These are phyloP conservation scores for Bugulina stolonifera DNA, from an alignment of 2,888 invertebrate genomes.

Conservation along the genomic window DNA sequence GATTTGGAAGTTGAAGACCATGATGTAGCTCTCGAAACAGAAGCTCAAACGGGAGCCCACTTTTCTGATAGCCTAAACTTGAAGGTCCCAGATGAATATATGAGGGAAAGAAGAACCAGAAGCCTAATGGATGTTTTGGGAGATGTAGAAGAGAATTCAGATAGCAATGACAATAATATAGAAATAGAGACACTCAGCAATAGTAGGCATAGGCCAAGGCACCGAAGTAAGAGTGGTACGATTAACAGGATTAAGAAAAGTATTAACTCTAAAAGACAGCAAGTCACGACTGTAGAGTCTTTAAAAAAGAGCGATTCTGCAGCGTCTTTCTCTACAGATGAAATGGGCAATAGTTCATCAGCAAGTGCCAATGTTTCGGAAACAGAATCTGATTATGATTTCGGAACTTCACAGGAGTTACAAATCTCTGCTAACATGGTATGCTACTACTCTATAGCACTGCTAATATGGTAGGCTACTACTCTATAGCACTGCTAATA, in stretches of 20 bases:
- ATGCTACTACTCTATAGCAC: no score
- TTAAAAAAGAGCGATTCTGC: background rate
- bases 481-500: no score
- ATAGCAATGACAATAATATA: background rate
- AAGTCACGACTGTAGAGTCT: background rate
- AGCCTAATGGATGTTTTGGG: background rate
- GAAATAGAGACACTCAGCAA: background rate
- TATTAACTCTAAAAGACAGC: background rate
- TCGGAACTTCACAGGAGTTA: background rate
- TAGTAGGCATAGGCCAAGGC: background rate
- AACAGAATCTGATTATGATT: slow-evolving; percentile 6
- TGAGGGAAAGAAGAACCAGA: background rate
- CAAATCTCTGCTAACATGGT: background rate
- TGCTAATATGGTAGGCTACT: no score
- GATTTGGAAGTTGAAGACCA: no score
- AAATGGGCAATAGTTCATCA: background rate
- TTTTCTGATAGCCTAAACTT: no score
- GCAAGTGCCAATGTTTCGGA: slow-evolving; percentile 11
- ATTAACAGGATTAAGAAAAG: slow-evolving; percentile 9
- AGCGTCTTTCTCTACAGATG: slow-evolving; percentile 4
- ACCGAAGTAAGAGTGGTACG: background rate
- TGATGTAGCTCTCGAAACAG: no score
- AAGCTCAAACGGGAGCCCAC: no score
- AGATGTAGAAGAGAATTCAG: background rate
- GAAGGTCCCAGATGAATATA: no score